phyloP scores from a whole-genome alignment of 2,888 invertebrate species.

The Omphaloscelis lunosa region DNA sequence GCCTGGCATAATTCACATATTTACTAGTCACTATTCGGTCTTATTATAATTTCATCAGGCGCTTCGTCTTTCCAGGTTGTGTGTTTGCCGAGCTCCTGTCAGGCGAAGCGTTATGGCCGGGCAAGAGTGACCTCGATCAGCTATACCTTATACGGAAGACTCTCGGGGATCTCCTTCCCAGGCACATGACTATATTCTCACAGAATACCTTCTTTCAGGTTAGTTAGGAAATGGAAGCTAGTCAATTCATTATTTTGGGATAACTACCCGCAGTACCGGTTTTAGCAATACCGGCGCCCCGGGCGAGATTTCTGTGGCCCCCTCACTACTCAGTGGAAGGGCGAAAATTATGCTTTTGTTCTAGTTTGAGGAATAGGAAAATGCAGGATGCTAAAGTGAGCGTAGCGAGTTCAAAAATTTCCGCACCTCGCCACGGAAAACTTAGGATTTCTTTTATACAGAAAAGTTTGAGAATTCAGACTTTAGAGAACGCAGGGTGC shows the following conservation, averaged over 20 bases:
- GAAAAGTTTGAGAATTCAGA: too few species aligned
- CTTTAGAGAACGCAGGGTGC: too few species aligned
- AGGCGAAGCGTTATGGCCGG: conserved; percentile 99
- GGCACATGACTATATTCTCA: conserved; percentile 99
- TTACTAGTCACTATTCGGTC: neutral
- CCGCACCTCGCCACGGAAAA: too few species aligned
- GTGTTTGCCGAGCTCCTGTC: conserved; percentile 96
- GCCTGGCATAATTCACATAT: conserved; percentile 5
- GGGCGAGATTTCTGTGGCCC: too few species aligned
- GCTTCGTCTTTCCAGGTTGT: conserved; percentile 91
- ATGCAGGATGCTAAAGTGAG: too few species aligned
- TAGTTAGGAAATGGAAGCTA: neutral
- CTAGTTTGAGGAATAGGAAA: too few species aligned
- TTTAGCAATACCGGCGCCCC: too few species aligned
- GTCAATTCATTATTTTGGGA: neutral
- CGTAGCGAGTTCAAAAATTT: too few species aligned
- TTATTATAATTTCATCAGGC: conserved; percentile 45
- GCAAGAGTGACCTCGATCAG: conserved; percentile 99
- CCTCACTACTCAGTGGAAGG: too few species aligned
- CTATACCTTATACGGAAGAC: conserved; percentile 98
- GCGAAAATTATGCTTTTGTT: too few species aligned
- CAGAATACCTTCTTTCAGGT: conserved; percentile 97
- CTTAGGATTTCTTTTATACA: too few species aligned
- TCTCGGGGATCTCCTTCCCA: conserved; percentile 97
- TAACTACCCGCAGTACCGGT: too few species aligned